These are phyloP conservation scores for Glyptemys insculpta DNA, from an alignment of 2,797 vertebrate genomes.

Conservation along the genomic window DNA sequence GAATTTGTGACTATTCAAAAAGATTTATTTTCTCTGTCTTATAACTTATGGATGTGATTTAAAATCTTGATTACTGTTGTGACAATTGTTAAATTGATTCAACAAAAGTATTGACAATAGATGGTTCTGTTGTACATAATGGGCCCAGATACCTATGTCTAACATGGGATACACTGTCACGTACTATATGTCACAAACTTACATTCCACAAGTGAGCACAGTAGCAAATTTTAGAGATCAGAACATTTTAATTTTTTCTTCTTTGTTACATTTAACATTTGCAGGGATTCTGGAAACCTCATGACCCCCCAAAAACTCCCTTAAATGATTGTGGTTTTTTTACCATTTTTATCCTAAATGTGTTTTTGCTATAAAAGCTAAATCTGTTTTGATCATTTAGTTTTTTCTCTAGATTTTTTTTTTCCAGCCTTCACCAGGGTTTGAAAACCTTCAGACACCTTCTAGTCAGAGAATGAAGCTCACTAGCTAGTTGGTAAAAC, in stretches of 20 bases:
- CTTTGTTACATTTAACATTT: no score
- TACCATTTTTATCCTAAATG: rapidly evolving
- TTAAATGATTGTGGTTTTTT: background rate
- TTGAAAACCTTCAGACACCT: background rate
- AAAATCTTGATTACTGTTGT: background rate
- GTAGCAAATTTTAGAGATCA: rapidly evolving
- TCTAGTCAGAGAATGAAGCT: background rate
- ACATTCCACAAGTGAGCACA: rapidly evolving
- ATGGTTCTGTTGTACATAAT: rapidly evolving
- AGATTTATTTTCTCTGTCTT: rapidly evolving
- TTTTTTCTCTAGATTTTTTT: background rate
- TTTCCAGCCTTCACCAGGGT: background rate
- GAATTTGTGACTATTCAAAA: background rate
- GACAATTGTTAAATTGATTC: background rate
- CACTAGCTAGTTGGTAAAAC: background rate
- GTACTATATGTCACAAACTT: no score
- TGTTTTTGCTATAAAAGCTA: background rate
- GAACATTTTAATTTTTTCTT: rapidly evolving
- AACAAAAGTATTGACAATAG: rapidly evolving
- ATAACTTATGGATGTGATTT: background rate
- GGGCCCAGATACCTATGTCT: background rate
- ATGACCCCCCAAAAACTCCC: background rate
- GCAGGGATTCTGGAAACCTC: background rate
- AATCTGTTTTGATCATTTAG: background rate
- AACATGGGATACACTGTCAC: rapidly evolving